These are phyloP conservation scores for Heterohyrax brucei DNA, from an alignment of 2,797 vertebrate genomes.

Conservation along the genomic window DNA sequence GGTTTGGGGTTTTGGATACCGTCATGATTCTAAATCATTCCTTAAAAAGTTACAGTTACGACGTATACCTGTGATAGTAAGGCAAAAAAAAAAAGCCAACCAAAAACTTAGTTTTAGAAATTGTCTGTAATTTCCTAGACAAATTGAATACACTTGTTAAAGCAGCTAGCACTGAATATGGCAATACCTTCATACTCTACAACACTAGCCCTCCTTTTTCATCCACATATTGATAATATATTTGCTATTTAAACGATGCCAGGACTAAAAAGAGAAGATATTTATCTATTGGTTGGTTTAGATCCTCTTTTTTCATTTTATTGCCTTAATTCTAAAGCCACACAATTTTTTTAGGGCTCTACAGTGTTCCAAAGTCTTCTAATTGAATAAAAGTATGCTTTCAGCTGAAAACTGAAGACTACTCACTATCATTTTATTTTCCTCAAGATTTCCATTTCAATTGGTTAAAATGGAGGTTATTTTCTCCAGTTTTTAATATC, in stretches of 20 bases:
- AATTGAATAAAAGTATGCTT: not conserved
- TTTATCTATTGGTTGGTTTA: not conserved
- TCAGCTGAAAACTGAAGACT: not conserved
- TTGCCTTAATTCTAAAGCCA: not conserved
- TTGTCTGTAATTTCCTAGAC: not conserved
- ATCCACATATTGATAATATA: not conserved
- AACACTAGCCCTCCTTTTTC: not conserved
- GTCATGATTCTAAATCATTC: not conserved
- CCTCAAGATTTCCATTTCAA: not conserved
- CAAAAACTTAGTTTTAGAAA: not conserved
- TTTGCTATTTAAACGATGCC: not conserved
- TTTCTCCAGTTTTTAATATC: not conserved
- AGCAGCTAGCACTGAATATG: not conserved
- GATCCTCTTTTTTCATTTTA: not conserved
- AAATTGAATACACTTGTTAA: not conserved
- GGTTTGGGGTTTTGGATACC: not conserved
- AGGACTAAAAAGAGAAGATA: not conserved
- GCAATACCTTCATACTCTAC: not conserved
- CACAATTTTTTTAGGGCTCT: not conserved
- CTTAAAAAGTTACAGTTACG: not conserved
- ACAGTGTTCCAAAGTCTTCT: not conserved
- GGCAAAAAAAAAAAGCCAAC: not conserved
- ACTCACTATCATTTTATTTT: slow-evolving; percentile 1
- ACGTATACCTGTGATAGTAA: not conserved
- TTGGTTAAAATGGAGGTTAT: slow-evolving; percentile 1